A percentile compares a stretch with the other conserved stretches of the same genome.
phyloP scores from a whole-genome alignment of 2,888 invertebrate species.

The Invenusta paracnida region DNA sequence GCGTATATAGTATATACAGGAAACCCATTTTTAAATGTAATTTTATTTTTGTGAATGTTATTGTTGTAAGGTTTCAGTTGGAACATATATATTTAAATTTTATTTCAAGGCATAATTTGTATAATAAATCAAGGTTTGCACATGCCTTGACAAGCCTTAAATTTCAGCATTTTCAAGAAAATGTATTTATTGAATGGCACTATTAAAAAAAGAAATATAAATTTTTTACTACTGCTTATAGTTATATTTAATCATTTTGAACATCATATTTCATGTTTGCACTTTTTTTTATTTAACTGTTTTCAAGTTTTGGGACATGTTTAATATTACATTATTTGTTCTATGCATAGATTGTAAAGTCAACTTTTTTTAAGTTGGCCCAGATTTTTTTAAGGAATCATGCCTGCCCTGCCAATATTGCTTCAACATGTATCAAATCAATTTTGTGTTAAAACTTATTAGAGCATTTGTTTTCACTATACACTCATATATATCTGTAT shows the following conservation, averaged over 20 bases:
- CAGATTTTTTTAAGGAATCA: background rate
- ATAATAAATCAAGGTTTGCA: conserved; percentile 11
- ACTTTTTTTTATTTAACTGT: background rate
- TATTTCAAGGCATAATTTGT: no score
- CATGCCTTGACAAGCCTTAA: background rate
- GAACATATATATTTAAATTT: no score
- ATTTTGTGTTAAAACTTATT: background rate
- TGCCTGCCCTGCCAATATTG: background rate
- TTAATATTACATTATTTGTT: background rate
- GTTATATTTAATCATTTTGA: background rate
- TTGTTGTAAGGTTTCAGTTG: no score
- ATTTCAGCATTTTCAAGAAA: conserved; percentile 23
- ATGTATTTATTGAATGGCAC: background rate
- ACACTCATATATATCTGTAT: background rate
- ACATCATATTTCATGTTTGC: conserved; percentile 4
- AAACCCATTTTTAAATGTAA: no score
- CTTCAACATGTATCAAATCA: background rate
- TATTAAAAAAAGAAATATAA: background rate
- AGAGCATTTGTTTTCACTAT: background rate
- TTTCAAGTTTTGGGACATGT: background rate
- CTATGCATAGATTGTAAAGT: background rate
- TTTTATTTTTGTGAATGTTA: no score
- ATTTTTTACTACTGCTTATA: background rate
- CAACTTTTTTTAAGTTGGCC: background rate
- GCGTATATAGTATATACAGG: no score